Evolutionary conservation across 2,113 vertebrate species (phyloP).

Genomic region (Engystomops pustulosus): DNA sequence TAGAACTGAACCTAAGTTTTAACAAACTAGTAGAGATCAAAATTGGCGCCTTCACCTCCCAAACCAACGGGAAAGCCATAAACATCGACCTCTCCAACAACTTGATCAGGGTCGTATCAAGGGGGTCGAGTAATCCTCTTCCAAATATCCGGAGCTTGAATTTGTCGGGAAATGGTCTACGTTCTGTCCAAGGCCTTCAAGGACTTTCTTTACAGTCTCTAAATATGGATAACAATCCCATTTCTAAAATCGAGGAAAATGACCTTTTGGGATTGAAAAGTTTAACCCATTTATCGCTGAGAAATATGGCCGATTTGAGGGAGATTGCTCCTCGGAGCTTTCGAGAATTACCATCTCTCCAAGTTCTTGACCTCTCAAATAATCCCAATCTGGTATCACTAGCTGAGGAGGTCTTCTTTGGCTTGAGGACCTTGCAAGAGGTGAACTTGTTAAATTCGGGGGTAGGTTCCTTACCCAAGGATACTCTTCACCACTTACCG

Average conservation of each 20-base stretch:
- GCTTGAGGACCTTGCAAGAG: conserved; percentile 86
- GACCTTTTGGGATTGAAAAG: conserved; percentile 80
- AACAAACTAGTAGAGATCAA: conserved; percentile 83
- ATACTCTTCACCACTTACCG: conserved; percentile 80
- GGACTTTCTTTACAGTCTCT: conserved; percentile 86
- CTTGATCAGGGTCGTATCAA: conserved; percentile 71
- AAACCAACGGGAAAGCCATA: conserved; percentile 80
- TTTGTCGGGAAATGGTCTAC: conserved; percentile 83
- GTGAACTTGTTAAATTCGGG: conserved; percentile 86
- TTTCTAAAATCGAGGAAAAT: conserved; percentile 73
- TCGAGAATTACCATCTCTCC: conserved; percentile 80
- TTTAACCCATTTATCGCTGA: conserved; percentile 86
- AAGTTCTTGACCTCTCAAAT: conserved; percentile 89
- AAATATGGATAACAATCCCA: conserved; percentile 86
- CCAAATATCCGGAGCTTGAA: conserved; percentile 87
- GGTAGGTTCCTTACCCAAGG: conserved; percentile 75
- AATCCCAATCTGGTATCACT: conserved; percentile 79
- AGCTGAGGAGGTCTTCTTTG: conserved; percentile 77
- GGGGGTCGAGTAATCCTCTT: conserved; percentile 41
- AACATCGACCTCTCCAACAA: conserved; percentile 90
- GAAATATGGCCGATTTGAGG: conserved; percentile 73
- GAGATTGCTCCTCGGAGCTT: conserved; percentile 79
- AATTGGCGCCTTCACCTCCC: conserved; percentile 78
- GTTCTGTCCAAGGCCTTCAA: conserved; percentile 74
- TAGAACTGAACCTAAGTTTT: conserved; percentile 89